phyloP scores from a whole-genome alignment of 2,797 vertebrate species.

The Halcyon chelicuti region DNA sequence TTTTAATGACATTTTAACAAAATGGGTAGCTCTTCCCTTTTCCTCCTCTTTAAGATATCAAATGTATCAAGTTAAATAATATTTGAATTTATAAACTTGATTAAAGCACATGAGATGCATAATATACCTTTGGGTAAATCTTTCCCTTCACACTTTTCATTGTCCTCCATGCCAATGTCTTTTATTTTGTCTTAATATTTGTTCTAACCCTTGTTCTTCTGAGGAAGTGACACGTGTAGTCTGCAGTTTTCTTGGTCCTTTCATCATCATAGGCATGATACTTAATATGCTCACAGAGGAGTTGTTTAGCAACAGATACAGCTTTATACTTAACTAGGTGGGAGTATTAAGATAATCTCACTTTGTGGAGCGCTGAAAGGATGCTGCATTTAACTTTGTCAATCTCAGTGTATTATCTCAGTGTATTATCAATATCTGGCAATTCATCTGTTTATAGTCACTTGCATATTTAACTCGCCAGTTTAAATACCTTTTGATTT shows the following conservation, averaged over 20 bases:
- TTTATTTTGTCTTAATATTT: neutral
- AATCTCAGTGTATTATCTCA: too few relatives aligned
- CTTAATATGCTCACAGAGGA: neutral
- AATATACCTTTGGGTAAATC: neutral
- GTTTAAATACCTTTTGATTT: neutral
- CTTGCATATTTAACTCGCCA: neutral
- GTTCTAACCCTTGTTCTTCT: neutral
- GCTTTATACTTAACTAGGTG: neutral
- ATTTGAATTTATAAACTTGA: neutral
- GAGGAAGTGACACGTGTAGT: accelerated
- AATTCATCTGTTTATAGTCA: neutral
- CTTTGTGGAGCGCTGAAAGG: neutral
- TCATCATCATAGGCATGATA: neutral
- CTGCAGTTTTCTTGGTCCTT: neutral
- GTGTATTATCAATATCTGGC: neutral
- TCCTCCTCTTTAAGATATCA: neutral
- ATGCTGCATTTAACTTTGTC: neutral
- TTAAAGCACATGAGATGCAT: neutral
- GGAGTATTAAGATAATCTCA: neutral
- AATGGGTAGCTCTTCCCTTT: neutral
- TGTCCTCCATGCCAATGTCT: neutral
- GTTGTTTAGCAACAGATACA: neutral
- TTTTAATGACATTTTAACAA: neutral
- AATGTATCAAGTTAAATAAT: neutral
- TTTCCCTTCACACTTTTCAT: neutral